Percentiles rank a stretch among this genome's conserved stretches.
phyloP scores from a whole-genome alignment of 2,797 vertebrate species.

The Mareca strepera region DNA sequence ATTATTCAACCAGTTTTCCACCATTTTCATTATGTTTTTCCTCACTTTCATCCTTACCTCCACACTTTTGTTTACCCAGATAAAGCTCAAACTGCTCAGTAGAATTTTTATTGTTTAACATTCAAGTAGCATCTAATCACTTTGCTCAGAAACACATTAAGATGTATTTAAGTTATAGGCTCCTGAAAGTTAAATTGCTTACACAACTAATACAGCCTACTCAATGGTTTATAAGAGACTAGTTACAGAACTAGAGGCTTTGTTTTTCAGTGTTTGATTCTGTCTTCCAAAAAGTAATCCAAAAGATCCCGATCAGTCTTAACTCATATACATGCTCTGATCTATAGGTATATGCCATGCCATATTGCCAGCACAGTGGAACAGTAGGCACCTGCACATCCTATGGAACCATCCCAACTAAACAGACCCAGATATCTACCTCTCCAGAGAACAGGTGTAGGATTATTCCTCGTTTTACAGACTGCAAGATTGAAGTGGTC shows the following conservation, averaged over 20 bases:
- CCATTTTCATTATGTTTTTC: neutral
- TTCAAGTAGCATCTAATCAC: neutral
- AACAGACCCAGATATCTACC: neutral
- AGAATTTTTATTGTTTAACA: neutral
- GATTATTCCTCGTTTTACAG: neutral
- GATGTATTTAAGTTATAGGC: neutral
- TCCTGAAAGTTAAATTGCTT: neutral
- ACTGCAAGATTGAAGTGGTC: neutral
- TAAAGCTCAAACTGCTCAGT: neutral
- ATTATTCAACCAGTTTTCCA: neutral
- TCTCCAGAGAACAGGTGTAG: neutral
- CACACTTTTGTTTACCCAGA: neutral
- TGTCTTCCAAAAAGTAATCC: neutral
- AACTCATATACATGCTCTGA: accelerated
- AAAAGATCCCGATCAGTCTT: neutral
- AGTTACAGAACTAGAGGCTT: neutral
- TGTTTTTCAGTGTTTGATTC: neutral
- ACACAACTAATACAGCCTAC: neutral
- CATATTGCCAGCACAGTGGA: neutral
- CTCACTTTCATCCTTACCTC: neutral
- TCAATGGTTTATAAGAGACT: neutral
- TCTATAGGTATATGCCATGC: neutral
- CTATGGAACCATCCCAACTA: too few relatives aligned
- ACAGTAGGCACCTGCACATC: neutral
- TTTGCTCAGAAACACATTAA: neutral